Evolutionary conservation across 2,797 vertebrate genomes (phyloP), one percentile per base, ranked within the genome.

Genomic region (Thaleichthys pacificus): DNA sequence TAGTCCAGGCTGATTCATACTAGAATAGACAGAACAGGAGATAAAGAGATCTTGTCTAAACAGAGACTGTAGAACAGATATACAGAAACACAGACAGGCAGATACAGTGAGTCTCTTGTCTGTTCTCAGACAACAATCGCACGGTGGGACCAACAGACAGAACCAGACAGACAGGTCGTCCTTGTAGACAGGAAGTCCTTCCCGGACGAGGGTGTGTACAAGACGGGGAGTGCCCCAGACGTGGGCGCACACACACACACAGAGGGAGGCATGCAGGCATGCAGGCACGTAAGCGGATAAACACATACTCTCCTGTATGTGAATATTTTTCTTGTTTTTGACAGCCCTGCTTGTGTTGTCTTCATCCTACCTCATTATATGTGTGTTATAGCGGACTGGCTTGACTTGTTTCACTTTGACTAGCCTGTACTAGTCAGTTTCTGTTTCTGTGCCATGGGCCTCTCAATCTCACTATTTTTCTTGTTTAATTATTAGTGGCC

Each of bases 111-210:
- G 35, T 17, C 51, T 66, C 32, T 32, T 66, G 61, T 66, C 17
- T 35, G 51, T 58, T 32, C n/a, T n/a, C 49, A 56, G 58, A 49
- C 73, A 61, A 42, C 11, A 66, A 49, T 80, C 42, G 76, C 83
- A 75, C 57, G 42, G 75, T 76, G 61, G n/a, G 4, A 11, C 64
- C 63, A 70, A 71, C 38, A 80, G 57, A 71, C 5, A 71, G 72
- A 90, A 90, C 87, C 61, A 89, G 89, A 88, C 83, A 80, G 83
- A 87, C 87, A 60, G 77, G 89, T 88, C 86, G 66, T 17, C 22
- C 24, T 22, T 61, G 24, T 80, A 71, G 66, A 77, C 81, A 76
- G 61, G 80, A 68, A 77, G 78, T 78, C 74, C 73, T 73, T 77
- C 56, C 22, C 22, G 56, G 76, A 66, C 70, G 64, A 82, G 81